phyloP scores from a whole-genome alignment of 1,140 invertebrate genomes.

The Zaprionus capensis region DNA sequence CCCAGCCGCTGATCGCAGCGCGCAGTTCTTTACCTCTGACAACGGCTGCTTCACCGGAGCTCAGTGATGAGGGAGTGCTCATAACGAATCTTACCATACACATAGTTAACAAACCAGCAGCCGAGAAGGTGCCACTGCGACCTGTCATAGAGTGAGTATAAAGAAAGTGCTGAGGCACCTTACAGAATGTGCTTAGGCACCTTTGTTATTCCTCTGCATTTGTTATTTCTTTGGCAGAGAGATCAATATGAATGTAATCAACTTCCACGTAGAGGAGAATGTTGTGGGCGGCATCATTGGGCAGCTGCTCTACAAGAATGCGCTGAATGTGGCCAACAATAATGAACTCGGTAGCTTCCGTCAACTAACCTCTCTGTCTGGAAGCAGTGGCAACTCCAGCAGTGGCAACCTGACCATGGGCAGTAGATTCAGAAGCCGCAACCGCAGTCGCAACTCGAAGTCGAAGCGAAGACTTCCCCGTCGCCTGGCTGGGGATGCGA shows the following conservation, averaged over 20 bases:
- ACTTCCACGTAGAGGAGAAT: slow-evolving; percentile 92
- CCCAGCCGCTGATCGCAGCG: slow-evolving; percentile 58
- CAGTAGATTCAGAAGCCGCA: slow-evolving; percentile 3
- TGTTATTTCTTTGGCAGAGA: slow-evolving; percentile 84
- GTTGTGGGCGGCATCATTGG: slow-evolving; percentile 90
- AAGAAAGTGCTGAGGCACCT: background rate
- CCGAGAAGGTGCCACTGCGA: slow-evolving; percentile 86
- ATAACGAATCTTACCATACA: slow-evolving; percentile 93
- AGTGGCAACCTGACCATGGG: background rate
- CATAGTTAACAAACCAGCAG: slow-evolving; percentile 89
- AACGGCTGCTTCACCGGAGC: slow-evolving; percentile 57
- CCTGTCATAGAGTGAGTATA: slow-evolving; percentile 88
- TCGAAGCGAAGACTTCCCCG: slow-evolving; percentile 57
- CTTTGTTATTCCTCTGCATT: slow-evolving; percentile 34
- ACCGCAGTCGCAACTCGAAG: slow-evolving; percentile 57
- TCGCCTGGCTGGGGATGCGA: slow-evolving; percentile 60
- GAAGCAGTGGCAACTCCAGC: background rate
- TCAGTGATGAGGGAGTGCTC: slow-evolving; percentile 86
- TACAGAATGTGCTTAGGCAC: background rate
- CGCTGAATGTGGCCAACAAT: slow-evolving; percentile 75
- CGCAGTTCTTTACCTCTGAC: slow-evolving; percentile 63
- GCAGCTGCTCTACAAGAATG: slow-evolving; percentile 88
- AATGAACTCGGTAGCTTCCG: slow-evolving; percentile 74
- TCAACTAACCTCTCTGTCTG: slow-evolving; percentile 38
- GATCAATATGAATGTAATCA: slow-evolving; percentile 87